Conservation (phyloP, 2,888 invertebrate genomes). For the Sympetrum striolatum region DNA sequence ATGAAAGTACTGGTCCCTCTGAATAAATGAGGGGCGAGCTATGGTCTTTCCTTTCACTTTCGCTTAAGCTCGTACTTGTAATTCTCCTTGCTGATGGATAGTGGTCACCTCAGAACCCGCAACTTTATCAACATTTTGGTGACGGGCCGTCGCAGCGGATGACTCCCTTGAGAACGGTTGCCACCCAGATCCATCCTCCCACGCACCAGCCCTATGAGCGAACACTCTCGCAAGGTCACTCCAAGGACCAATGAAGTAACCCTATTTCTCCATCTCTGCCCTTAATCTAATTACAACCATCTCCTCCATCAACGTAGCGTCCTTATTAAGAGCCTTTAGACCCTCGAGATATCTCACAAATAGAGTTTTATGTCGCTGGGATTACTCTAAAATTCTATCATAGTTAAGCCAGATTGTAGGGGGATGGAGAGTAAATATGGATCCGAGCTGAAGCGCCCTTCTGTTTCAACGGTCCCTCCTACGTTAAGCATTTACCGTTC, state of each 20-base stretch:
- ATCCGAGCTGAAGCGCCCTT: too few species aligned
- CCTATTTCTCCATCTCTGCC: background rate
- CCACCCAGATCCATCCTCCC: background rate
- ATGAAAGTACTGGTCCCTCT: too few species aligned
- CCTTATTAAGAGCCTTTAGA: background rate
- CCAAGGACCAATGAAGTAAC: background rate
- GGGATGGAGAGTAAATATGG: too few species aligned
- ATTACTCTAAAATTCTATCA: background rate
- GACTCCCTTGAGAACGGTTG: background rate
- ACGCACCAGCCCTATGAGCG: background rate
- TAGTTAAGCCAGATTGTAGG: background rate
- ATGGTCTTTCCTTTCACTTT: too few species aligned
- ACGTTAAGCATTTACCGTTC: too few species aligned
- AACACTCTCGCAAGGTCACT: background rate
- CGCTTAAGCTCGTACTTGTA: background rate
- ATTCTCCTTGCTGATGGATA: background rate
- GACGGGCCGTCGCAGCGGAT: background rate
- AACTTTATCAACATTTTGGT: background rate
- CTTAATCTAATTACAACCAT: background rate
- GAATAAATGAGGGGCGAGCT: too few species aligned
- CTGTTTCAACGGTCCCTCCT: too few species aligned
- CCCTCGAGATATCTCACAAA: background rate
- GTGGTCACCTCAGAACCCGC: background rate
- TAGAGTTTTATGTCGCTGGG: background rate
- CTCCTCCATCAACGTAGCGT: background rate